Percentiles rank a stretch among this genome's conserved stretches.
Conservation (phyloP, 2,888 invertebrate genomes). For the Cephus rjabovi region DNA sequence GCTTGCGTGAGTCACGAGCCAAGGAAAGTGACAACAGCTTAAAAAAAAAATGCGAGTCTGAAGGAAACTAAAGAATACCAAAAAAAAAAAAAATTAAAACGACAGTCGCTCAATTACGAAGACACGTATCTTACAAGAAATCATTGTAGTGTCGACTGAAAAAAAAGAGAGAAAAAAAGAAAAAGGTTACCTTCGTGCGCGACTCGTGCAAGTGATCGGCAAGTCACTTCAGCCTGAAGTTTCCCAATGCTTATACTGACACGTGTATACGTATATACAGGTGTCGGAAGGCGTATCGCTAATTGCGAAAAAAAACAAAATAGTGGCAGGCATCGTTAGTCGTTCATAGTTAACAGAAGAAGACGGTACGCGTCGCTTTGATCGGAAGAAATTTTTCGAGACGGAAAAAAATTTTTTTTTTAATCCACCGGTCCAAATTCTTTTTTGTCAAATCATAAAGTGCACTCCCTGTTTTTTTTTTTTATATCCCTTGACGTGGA, state of each 20-base stretch:
- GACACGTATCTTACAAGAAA: neutral
- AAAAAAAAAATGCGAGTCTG: neutral
- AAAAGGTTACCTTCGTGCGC: neutral
- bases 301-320: neutral
- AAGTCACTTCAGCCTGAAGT: neutral
- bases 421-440: neutral
- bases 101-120: neutral
- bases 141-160: neutral
- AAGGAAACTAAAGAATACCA: neutral
- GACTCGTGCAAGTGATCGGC: neutral
- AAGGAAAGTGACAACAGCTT: too few relatives aligned
- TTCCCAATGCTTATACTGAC: neutral
- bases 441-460: neutral
- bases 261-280: neutral
- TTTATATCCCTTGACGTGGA: neutral
- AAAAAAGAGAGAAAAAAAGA: neutral
- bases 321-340: neutral
- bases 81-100: neutral
- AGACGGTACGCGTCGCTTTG: neutral
- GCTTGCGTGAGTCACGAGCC: neutral
- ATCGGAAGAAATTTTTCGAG: neutral
- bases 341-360: neutral
- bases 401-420: too few relatives aligned
- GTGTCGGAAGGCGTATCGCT: neutral
- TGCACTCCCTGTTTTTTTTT: neutral